Conservation (phyloP, 2,113 vertebrate species). For the Struthidea cinerea region DNA sequence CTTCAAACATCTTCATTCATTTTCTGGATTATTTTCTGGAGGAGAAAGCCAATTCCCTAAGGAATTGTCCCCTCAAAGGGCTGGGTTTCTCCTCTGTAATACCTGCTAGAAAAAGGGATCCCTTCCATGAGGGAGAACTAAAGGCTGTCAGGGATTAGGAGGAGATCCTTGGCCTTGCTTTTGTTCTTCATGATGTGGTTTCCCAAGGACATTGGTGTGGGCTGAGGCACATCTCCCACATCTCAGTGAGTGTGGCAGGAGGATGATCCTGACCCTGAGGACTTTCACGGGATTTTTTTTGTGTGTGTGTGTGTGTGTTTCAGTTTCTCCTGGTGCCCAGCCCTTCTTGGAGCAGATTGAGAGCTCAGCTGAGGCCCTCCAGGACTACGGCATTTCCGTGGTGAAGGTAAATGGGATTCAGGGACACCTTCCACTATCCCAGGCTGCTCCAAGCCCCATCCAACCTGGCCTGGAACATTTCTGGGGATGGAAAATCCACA, state of each 20-base stretch:
- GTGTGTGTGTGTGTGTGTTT: neutral
- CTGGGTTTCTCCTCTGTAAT: neutral
- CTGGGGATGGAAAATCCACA: neutral
- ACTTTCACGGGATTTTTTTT: neutral
- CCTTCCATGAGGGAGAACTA: neutral
- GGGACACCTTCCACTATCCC: neutral
- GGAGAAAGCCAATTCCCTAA: neutral
- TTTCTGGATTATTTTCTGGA: neutral
- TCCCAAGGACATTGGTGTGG: rapidly evolving
- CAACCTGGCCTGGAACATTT: neutral
- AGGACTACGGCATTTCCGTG: slow-evolving; percentile 87
- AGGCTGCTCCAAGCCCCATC: neutral
- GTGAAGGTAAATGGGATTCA: slow-evolving; percentile 77
- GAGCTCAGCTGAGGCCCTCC: slow-evolving; percentile 78
- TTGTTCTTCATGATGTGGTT: neutral
- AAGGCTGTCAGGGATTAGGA: neutral
- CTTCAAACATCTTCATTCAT: neutral
- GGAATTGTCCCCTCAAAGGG: neutral
- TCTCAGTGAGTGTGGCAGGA: neutral
- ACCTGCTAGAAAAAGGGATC: neutral
- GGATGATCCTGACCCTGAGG: neutral
- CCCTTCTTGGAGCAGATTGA: slow-evolving; percentile 85
- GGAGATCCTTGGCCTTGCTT: neutral
- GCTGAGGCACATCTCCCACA: neutral
- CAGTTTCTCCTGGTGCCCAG: slow-evolving; percentile 76